Conservation (phyloP, 2,113 vertebrate species). For the Himantopus leucocephalus region DNA sequence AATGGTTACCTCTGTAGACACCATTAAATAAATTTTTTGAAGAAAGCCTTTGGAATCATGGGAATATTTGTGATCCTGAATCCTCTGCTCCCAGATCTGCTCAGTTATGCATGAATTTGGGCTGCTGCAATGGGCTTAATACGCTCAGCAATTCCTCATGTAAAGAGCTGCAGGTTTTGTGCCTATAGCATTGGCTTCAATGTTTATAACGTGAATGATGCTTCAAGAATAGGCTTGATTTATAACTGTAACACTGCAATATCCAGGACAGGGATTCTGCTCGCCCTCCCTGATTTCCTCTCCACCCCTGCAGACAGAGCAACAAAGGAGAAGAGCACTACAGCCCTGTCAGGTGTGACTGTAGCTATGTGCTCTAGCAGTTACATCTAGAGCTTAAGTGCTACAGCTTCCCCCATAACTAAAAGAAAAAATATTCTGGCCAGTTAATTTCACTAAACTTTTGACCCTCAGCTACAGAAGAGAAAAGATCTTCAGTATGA, state of each 20-base stretch:
- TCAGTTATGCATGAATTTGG: neutral
- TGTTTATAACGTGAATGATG: accelerated
- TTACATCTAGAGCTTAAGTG: neutral
- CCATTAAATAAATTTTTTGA: neutral
- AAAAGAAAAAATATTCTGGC: neutral
- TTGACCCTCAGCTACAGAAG: neutral
- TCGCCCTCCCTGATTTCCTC: neutral
- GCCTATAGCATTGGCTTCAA: neutral
- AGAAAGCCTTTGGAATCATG: neutral
- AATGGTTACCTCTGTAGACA: neutral
- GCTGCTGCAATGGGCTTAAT: neutral
- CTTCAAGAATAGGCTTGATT: neutral
- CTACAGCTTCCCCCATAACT: neutral
- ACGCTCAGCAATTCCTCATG: neutral
- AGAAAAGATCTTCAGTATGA: neutral
- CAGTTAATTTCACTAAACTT: neutral
- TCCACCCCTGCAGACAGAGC: neutral
- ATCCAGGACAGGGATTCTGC: neutral
- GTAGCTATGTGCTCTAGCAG: neutral
- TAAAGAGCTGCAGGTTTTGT: neutral
- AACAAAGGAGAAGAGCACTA: neutral
- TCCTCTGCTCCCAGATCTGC: neutral
- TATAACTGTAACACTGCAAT: neutral
- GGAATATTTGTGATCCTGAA: neutral
- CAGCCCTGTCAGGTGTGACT: neutral